phyloP scores from a whole-genome alignment of 2,797 vertebrate genomes.

The Notolepis coatsorum region DNA sequence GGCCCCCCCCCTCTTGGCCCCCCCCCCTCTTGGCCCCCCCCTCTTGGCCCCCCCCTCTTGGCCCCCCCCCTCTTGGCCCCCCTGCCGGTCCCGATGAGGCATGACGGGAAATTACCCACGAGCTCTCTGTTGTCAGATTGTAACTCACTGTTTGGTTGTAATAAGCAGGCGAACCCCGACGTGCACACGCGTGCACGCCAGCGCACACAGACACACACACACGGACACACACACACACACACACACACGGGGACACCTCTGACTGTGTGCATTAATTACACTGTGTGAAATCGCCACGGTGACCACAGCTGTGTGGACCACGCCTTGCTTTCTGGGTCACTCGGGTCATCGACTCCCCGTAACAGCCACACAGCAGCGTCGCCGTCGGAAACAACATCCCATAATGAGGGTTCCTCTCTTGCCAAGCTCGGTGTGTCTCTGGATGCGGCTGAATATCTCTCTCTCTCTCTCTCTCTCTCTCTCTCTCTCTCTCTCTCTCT shows the following conservation, averaged over 20 bases:
- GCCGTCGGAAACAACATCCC: constrained; percentile 67
- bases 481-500: constrained; percentile 58
- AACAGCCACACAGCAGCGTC: constrained; percentile 61
- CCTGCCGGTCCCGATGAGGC: constrained; percentile 98
- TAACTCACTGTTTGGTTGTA: constrained; percentile 98
- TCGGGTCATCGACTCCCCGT: constrained; percentile 67
- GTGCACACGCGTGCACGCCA: constrained; percentile 13
- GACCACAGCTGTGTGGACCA: constrained; percentile 94
- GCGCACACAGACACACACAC: constrained; percentile 14
- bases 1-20: constrained; percentile 94
- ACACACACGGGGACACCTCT: constrained; percentile 75
- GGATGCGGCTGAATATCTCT: constrained; percentile 53
- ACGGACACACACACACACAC: constrained; percentile 27
- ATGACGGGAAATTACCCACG: constrained; percentile 99
- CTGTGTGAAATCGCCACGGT: constrained; percentile 96
- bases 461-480: constrained; percentile 1
- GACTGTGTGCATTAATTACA: constrained; percentile 97
- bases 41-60: constrained; percentile 97
- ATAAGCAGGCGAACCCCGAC: constrained; percentile 94
- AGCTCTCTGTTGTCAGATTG: constrained; percentile 93
- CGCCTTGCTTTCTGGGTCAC: constrained; percentile 90
- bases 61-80: constrained; percentile 95
- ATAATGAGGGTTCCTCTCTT: constrained; percentile 67
- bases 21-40: constrained; percentile 93
- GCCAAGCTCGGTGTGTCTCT: constrained; percentile 37